These are phyloP conservation scores for Oncorhynchus kisutch DNA, from an alignment of 2,113 vertebrate species.

Conservation along the genomic window DNA sequence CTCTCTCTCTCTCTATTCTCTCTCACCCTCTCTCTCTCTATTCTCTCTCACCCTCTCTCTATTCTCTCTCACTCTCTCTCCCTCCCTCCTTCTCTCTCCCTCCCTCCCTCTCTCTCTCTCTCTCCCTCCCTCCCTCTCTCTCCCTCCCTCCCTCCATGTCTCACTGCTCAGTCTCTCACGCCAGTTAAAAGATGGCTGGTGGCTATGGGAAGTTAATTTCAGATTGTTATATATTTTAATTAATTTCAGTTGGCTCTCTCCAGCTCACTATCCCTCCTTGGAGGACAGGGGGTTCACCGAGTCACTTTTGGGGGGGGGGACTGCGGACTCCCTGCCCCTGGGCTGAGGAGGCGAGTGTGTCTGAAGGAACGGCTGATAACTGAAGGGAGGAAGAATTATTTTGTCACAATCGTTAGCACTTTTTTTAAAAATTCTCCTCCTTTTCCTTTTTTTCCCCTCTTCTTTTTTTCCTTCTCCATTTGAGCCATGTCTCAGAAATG, in stretches of 20 bases:
- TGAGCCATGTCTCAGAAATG: slow-evolving; percentile 33
- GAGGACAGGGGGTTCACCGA: slow-evolving; percentile 63
- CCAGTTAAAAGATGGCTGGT: slow-evolving; percentile 81
- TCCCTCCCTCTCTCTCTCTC: neutral
- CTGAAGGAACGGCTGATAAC: slow-evolving; percentile 52
- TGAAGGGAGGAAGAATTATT: slow-evolving; percentile 46
- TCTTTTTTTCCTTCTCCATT: slow-evolving; percentile 8
- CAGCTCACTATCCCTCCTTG: slow-evolving; percentile 18
- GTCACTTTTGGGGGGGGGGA: slow-evolving; percentile 31
- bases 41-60: too few relatives aligned
- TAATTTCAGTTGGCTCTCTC: slow-evolving; percentile 80
- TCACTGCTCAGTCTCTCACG: slow-evolving; percentile 47
- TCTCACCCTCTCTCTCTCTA: too few relatives aligned
- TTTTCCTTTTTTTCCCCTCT: neutral
- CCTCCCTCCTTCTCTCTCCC: slow-evolving; percentile 2
- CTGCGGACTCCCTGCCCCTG: slow-evolving; percentile 23
- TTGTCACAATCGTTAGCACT: slow-evolving; percentile 36
- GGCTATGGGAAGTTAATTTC: slow-evolving; percentile 92
- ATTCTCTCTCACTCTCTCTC: too few relatives aligned
- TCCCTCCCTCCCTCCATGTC: slow-evolving; percentile 30
- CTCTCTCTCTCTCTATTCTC: too few relatives aligned
- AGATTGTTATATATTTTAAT: slow-evolving; percentile 86
- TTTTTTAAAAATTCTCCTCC: neutral
- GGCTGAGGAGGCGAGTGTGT: slow-evolving; percentile 43
- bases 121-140: too few relatives aligned